Evolutionary conservation across 2,797 vertebrate species (phyloP), one percentile per base, ranked within the genome.

Genomic region (Lerista edwardsae): DNA sequence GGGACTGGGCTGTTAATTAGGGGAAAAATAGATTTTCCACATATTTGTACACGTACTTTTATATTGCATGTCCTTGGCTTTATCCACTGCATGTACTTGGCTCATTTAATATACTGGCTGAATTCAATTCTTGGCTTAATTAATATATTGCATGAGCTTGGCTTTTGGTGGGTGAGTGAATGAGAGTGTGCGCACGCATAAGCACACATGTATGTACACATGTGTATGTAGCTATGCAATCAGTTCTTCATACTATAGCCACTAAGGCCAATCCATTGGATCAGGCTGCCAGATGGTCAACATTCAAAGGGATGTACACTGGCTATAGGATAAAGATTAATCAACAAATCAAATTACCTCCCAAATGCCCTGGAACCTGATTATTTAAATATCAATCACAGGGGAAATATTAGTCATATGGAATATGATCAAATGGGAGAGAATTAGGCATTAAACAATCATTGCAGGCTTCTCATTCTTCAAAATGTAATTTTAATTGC

Each of bases 251-350:
- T 44, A 64, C 44, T 34, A 83, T 75, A 51, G 41, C 47, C 62
- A 67, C 61, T 29, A 75, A 67, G 76, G 34, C 47, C 68, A 73
- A 76, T 76, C 82, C 47, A 68, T 31, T 76, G 17, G 27, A 72
- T 57, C 44, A 3, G 61, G 72, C 73, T 76, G 47, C 67, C 82
- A 76, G 73, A 76, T 76, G 73, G 82, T 39, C 57, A 27, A 76
- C 68, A 34, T 59, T 73, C 64, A 76, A 27, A 29, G 51, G 57
- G 73, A 76, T 57, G 57, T 75, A 76, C 9, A 76, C n/a, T 76
- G 64, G 68, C 79, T 71, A 61, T 55, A 81, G n/a, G 34, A 64
- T 59, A 74, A 83, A 68, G 34, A 75, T 57, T 67, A 41, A 39
- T 36, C 39, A 75, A 29, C 64, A 82, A 64, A 75, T n/a, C 81